Conservation (phyloP, 2,113 vertebrate species). For the Gambusia affinis region DNA sequence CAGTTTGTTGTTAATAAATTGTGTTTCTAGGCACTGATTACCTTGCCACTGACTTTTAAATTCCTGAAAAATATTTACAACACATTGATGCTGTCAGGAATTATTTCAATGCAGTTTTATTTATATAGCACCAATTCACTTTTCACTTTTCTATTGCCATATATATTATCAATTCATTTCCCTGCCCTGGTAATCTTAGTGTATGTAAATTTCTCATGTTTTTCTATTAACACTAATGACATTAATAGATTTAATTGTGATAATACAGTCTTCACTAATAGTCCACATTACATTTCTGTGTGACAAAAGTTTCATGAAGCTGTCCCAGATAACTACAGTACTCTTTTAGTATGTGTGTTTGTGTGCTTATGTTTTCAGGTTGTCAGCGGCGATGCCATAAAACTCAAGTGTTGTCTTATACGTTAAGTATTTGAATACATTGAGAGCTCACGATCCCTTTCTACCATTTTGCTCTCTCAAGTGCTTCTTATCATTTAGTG, state of each 20-base stretch:
- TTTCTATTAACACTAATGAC: too few species aligned
- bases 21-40: too few species aligned
- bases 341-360: conserved; percentile 44
- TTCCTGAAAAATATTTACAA: too few species aligned
- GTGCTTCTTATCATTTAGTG: conserved; percentile 25
- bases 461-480: conserved; percentile 30
- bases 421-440: conserved; percentile 78
- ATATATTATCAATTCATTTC: too few species aligned
- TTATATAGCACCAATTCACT: too few species aligned
- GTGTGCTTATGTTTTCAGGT: conserved; percentile 81
- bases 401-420: conserved; percentile 75
- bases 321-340: conserved; percentile 49
- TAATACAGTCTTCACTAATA: conserved; percentile 33
- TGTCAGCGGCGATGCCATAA: conserved; percentile 79
- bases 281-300: conserved; percentile 66
- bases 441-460: conserved; percentile 17
- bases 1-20: too few species aligned
- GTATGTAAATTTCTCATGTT: too few species aligned
- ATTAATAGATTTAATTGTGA: conserved; percentile 28
- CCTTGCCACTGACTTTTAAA: too few species aligned
- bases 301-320: conserved; percentile 14
- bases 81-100: too few species aligned
- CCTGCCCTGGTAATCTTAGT: too few species aligned
- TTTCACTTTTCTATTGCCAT: too few species aligned
- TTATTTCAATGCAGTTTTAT: too few species aligned